Percentiles rank a stretch among this genome's conserved stretches.
phyloP scores from a whole-genome alignment of 2,797 vertebrate species.

The Anguilla marmorata region DNA sequence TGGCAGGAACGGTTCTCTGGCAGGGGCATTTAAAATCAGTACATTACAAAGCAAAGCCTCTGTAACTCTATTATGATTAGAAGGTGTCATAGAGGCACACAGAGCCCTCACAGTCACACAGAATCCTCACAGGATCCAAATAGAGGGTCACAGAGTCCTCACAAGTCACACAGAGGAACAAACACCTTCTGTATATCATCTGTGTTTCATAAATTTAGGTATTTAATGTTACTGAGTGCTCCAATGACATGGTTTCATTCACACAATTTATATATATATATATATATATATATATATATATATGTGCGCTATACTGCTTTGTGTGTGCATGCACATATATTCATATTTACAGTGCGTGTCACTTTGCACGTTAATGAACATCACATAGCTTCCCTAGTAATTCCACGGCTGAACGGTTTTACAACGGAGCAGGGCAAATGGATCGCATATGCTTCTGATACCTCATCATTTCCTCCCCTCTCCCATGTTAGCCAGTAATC shows the following conservation, averaged over 20 bases:
- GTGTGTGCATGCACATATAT: background rate
- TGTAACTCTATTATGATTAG: background rate
- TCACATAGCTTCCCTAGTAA: slow-evolving; percentile 1
- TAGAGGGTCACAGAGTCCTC: too few relatives aligned
- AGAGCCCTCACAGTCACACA: too few relatives aligned
- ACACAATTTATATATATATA: background rate
- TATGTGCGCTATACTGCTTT: background rate
- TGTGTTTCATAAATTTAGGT: background rate
- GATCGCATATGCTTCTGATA: background rate
- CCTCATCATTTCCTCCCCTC: background rate
- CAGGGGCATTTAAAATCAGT: background rate
- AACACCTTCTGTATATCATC: background rate
- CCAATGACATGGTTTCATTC: background rate
- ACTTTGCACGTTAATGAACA: background rate
- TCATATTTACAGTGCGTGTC: slow-evolving; percentile 6
- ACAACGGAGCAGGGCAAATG: background rate
- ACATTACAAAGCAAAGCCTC: background rate
- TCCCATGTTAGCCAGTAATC: background rate
- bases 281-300: background rate
- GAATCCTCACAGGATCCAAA: too few relatives aligned
- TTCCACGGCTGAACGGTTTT: background rate
- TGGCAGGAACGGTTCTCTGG: background rate
- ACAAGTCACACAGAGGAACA: too few relatives aligned
- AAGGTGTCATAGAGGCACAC: background rate
- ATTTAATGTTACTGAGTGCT: background rate